Conservation (phyloP, 2,113 vertebrate species). For the Muntiacus muntjak region DNA sequence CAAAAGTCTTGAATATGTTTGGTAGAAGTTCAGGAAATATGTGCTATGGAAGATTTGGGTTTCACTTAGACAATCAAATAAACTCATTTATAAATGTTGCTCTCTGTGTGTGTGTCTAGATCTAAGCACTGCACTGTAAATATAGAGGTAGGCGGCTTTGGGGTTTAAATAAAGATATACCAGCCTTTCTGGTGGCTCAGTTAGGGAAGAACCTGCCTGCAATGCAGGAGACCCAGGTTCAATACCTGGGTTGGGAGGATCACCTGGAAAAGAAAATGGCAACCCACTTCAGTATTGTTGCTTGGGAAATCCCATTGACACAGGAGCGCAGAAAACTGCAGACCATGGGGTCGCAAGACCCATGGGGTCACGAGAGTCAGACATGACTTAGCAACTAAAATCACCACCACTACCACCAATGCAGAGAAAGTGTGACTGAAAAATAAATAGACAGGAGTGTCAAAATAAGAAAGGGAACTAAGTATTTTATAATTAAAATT, state of each 20-base stretch:
- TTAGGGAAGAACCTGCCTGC: background rate
- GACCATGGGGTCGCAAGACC: background rate
- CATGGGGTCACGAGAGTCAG: background rate
- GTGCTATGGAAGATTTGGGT: background rate
- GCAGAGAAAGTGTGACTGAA: background rate
- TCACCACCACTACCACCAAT: background rate
- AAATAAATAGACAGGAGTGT: background rate
- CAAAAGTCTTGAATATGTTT: background rate
- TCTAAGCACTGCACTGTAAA: background rate
- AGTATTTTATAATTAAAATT: background rate
- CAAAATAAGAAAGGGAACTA: background rate
- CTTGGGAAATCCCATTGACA: background rate
- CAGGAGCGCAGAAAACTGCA: background rate
- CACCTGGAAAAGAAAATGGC: background rate
- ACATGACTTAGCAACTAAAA: background rate
- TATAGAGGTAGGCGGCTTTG: background rate
- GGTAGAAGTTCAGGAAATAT: background rate
- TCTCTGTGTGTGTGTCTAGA: background rate
- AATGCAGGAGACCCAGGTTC: background rate
- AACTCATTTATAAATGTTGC: background rate
- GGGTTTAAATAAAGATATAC: background rate
- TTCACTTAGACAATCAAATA: background rate
- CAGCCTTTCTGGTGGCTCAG: background rate
- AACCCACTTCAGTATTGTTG: background rate
- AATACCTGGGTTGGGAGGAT: background rate